Evolutionary conservation across 1,140 invertebrate species (phyloP).

Genomic region (Acyrthosiphon pisum): DNA sequence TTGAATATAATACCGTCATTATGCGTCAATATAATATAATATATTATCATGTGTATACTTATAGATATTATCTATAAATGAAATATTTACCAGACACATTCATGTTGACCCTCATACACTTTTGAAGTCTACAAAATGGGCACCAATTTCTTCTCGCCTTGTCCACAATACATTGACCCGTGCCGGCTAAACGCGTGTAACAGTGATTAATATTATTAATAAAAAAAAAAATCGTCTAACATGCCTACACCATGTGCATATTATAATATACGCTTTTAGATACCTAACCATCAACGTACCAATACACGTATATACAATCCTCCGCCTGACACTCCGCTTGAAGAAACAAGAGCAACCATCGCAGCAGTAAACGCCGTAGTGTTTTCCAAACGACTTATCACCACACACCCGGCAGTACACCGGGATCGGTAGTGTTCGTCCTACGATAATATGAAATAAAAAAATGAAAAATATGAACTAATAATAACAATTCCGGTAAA

Average conservation of each 20-base stretch:
- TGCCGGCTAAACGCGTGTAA: slow-evolving; percentile 68
- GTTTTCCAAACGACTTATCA: slow-evolving; percentile 85
- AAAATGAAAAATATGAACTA: background rate
- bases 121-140: slow-evolving; percentile 80
- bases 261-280: background rate
- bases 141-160: slow-evolving; percentile 88
- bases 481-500: background rate
- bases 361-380: slow-evolving; percentile 86
- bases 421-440: slow-evolving; percentile 72
- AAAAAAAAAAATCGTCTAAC: background rate
- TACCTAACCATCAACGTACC: slow-evolving; percentile 65
- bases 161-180: slow-evolving; percentile 79
- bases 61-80: background rate
- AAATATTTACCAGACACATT: slow-evolving; percentile 73
- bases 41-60: background rate
- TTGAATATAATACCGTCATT: background rate
- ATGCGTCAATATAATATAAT: too few relatives aligned
- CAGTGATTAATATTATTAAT: slow-evolving; percentile 33
- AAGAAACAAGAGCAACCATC: slow-evolving; percentile 92
- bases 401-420: slow-evolving; percentile 80
- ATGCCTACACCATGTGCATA: background rate
- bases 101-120: slow-evolving; percentile 81
- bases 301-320: slow-evolving; percentile 78
- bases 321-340: slow-evolving; percentile 78
- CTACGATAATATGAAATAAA: slow-evolving; percentile 62